Conservation (phyloP, 35 echinoderm and acorn worm species). For the Stichopus chloronotus region DNA sequence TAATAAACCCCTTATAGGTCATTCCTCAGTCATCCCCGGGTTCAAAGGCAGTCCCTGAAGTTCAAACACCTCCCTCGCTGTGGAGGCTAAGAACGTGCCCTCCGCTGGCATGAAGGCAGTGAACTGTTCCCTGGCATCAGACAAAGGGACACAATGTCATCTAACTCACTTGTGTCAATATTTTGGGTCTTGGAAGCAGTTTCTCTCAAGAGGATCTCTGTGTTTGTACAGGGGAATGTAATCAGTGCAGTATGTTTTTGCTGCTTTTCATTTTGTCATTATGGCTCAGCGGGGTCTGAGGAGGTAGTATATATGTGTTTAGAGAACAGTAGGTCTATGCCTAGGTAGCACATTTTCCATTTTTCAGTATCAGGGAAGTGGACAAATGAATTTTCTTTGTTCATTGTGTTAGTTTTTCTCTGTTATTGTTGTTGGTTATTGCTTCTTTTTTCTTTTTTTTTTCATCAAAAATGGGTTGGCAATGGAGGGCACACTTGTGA, state of each 20-base stretch:
- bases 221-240: constrained; percentile 33
- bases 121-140: neutral
- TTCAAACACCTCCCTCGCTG: constrained; percentile 17
- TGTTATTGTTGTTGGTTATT: no score
- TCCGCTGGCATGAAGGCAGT: neutral
- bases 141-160: constrained; percentile 40
- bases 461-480: no score
- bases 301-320: no score
- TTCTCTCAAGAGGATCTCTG: neutral
- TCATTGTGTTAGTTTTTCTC: no score
- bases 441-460: no score
- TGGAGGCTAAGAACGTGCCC: constrained; percentile 7
- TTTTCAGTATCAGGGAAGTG: no score
- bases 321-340: no score
- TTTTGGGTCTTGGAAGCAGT: constrained; percentile 1
- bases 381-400: no score
- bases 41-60: constrained; percentile 1
- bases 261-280: neutral
- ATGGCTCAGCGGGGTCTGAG: neutral
- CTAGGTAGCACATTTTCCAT: no score
- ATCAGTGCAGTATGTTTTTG: constrained; percentile 19
- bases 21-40: neutral
- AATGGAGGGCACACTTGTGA: no score
- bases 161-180: constrained; percentile 46
- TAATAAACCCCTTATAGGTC: neutral